Evolutionary conservation across 2,113 vertebrate species (phyloP).

Genomic region (Falcunculus frontatus): DNA sequence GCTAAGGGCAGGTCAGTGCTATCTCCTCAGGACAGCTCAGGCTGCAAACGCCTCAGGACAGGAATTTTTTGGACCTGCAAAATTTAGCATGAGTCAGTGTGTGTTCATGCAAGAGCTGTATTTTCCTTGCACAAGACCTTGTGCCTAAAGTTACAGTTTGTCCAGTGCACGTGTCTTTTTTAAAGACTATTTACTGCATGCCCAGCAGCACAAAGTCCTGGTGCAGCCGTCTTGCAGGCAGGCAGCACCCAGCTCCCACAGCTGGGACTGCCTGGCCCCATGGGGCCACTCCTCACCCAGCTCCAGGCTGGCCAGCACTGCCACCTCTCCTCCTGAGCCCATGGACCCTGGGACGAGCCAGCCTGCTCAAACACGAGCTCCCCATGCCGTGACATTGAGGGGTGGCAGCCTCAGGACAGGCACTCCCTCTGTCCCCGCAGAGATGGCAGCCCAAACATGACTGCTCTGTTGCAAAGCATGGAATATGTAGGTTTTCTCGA

Average conservation of each 20-base stretch:
- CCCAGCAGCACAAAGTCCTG: fast-evolving
- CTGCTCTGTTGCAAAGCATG: not conserved
- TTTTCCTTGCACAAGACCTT: not conserved
- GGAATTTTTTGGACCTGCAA: not conserved
- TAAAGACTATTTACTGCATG: fast-evolving
- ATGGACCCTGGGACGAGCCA: fast-evolving
- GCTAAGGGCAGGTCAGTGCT: not conserved
- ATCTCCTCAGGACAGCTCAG: not conserved
- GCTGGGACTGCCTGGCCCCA: no score
- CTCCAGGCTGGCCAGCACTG: not conserved
- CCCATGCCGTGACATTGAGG: fast-evolving
- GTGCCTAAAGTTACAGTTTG: fast-evolving
- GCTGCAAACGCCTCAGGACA: not conserved
- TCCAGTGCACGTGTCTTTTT: not conserved
- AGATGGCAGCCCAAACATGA: fast-evolving
- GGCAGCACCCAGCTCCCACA: not conserved
- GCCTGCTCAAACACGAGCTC: not conserved
- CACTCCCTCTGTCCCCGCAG: not conserved
- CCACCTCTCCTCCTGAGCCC: not conserved
- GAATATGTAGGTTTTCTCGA: no score
- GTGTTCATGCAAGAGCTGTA: fast-evolving
- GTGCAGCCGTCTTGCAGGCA: not conserved
- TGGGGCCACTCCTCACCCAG: not conserved
- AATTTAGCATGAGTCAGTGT: not conserved
- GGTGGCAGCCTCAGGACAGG: not conserved